Evolutionary conservation across 2,113 vertebrate species (phyloP), one percentile per base, ranked within the genome.

Genomic region (Daphoenositta chrysoptera): DNA sequence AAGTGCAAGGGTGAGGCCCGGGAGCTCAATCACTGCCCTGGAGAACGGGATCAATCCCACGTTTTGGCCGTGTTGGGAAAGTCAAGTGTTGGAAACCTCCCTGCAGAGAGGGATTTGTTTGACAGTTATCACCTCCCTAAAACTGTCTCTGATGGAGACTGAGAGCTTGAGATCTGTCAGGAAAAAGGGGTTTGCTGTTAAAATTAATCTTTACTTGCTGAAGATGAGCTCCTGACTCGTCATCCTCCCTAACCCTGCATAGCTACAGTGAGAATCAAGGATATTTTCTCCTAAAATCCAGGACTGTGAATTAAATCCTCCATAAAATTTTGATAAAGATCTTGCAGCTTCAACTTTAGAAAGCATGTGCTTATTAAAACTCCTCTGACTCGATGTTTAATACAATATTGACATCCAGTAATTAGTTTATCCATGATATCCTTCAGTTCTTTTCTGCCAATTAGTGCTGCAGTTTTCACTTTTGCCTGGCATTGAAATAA

Each of bases 361-460:
- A 90, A 90, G 48, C 21, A 11, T 35, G 31, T 45, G 51, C 44
- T 96, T 86, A 71, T 48, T 89, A 78, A 85, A 96, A 86, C 86
- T 88, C 56, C n/a, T 75, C 88, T 81, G 35, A 51, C 56, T 73
- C 0, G 16, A 37, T 84, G 37, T 85, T 96, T 94, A 83, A 83
- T 77, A 64, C 51, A 85, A 61, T 85, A 94, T 88, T 96, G 93
- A 66, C 89, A 93, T 65, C 50, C 50, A 82, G 54, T 76, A 94
- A 96, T 91, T 90, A 89, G 33, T 86, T 93, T 82, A 86, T 58
- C 88, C 47, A 56, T 89, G 68, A 95, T 88, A 81, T 53, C 71
- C 63, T 86, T 93, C 85, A 78, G 48, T 87, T 93, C 60, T 71
- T 66, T 83, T 54, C 92, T 94, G 60, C 79, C 61, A 66, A 53